Evolutionary conservation across 2,113 vertebrate genomes (phyloP), one percentile per base, ranked within the genome.

Genomic region (Pluvialis apricaria): DNA sequence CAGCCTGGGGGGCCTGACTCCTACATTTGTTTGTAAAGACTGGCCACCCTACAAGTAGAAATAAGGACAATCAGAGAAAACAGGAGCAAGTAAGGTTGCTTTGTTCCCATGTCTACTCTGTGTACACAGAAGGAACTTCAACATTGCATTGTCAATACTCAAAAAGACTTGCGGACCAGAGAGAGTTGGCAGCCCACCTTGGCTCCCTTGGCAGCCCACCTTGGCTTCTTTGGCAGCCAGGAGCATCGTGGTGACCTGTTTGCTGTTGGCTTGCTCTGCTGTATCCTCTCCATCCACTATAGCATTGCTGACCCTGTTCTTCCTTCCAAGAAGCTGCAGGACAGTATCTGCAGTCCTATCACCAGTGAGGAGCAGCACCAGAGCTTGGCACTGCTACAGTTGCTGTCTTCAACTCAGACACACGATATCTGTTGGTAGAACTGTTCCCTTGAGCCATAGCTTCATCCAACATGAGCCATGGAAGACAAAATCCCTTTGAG

Each of bases 41-140:
- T 13, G 8, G 38, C 55, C 69, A 87, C n/a, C 52, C 78, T 31
- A 22, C 2, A 3, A 70, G 51, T 7, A 84, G 76, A n/a, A 86
- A 60, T 16, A 42, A 55, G 72, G 82, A 61, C 65, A 93, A 82
- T 1, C 22, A 64, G 79, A 81, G 85, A 54, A 49, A 65, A 15
- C 10, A 54, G 76, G 45, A 92, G 32, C 31, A 14, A 0, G 0
- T 2, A 2, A 14, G 31, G 44, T 2, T 70, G 20, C 11, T 77
- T 42, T 64, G 58, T 26, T 69, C 40, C 55, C 22, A 6, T 9
- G 15, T 44, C 44, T 68, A 31, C 65, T 42, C 54, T 22, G 3
- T 0, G 5, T 4, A 65, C 32, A 12, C 21, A 55, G 78, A 25
- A 60, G n/a, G 17, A 82, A 7, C 29, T 70, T 54, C 29, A 32